A percentile compares a stretch with the other conserved stretches of the same genome.
These are phyloP conservation scores for Drosophila nr. fundita DNA, from an alignment of 2,888 invertebrate genomes.

Conservation along the genomic window DNA sequence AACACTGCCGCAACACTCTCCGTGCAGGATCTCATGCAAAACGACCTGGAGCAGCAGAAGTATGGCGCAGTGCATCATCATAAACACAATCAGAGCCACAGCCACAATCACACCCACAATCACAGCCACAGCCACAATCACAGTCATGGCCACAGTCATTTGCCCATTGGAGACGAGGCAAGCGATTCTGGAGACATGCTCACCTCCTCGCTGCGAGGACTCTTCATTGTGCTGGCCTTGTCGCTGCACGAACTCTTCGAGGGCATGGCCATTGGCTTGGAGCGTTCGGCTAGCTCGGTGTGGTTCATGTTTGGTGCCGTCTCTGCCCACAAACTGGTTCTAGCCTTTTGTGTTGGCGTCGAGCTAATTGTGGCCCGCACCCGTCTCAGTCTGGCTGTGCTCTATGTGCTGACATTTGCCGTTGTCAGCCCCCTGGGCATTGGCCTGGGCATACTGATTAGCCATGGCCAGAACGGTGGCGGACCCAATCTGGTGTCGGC, in stretches of 20 bases:
- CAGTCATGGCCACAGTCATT: constrained; percentile 70
- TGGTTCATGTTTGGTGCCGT: constrained; percentile 94
- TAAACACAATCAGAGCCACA: constrained; percentile 32
- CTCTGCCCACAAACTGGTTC: constrained; percentile 93
- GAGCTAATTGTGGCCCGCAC: constrained; percentile 91
- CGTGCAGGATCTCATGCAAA: constrained; percentile 71
- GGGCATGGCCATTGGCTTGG: constrained; percentile 93
- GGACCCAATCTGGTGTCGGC: constrained; percentile 88
- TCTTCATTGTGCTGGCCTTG: constrained; percentile 91
- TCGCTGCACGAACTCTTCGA: constrained; percentile 95
- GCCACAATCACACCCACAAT: constrained; percentile 33
- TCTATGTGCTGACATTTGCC: constrained; percentile 91
- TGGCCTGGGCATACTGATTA: constrained; percentile 91
- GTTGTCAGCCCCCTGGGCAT: constrained; percentile 89
- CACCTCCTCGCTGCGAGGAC: constrained; percentile 87
- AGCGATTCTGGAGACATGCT: constrained; percentile 81
- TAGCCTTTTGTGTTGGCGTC: constrained; percentile 95
- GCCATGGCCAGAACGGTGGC: constrained; percentile 87
- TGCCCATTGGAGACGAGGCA: constrained; percentile 71
- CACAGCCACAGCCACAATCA: constrained; percentile 45
- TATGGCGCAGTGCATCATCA: constrained; percentile 68
- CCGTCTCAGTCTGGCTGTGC: constrained; percentile 87
- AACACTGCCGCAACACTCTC: constrained; percentile 57
- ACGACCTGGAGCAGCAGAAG: constrained; percentile 71
- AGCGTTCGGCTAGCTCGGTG: constrained; percentile 87